Evolutionary conservation across 2,113 vertebrate species (phyloP).

Genomic region (Atlantisia rogersi): DNA sequence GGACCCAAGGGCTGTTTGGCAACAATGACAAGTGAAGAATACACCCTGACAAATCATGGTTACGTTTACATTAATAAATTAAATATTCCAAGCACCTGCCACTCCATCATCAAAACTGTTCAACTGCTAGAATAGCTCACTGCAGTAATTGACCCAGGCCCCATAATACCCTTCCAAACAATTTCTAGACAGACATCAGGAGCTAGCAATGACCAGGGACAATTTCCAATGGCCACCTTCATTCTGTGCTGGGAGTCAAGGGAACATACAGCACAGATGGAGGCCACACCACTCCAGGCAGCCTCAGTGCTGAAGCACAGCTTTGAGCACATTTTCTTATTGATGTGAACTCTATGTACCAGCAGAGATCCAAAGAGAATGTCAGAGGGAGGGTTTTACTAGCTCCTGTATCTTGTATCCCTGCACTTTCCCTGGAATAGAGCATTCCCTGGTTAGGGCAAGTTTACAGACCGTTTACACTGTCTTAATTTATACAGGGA

Average conservation of each 20-base stretch:
- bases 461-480: background rate
- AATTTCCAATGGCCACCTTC: background rate
- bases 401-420: background rate
- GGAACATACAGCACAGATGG: fast-evolving
- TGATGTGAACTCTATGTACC: background rate
- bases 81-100: background rate
- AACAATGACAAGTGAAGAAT: background rate
- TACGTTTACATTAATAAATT: background rate
- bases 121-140: background rate
- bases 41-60: background rate
- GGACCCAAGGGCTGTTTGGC: background rate
- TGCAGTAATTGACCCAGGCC: background rate
- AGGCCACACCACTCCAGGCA: background rate
- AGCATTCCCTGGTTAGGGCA: background rate
- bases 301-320: background rate
- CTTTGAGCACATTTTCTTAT: background rate
- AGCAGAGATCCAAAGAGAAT: background rate
- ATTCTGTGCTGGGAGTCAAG: background rate
- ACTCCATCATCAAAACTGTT: background rate
- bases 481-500: background rate
- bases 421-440: background rate
- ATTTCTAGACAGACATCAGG: background rate
- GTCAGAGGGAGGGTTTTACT: background rate
- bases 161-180: background rate
- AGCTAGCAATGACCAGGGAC: background rate